These are phyloP conservation scores for Columba janthina DNA, from an alignment of 2,113 vertebrate genomes.

Conservation along the genomic window DNA sequence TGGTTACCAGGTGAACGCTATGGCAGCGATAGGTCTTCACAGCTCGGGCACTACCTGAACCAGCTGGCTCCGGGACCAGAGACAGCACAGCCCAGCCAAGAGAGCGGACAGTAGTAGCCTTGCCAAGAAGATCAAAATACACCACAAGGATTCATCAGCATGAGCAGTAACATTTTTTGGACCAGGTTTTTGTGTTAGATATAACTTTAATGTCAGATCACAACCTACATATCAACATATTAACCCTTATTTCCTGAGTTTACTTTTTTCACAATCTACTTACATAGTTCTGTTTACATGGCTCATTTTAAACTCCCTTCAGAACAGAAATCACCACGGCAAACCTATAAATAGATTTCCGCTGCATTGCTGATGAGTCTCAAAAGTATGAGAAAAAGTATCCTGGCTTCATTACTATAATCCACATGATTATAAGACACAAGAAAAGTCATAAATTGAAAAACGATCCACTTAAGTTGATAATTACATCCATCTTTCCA, in stretches of 20 bases:
- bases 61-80: not conserved
- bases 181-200: not conserved
- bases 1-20: not conserved
- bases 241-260: not conserved
- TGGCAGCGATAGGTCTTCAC: fast-evolving
- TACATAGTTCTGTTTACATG: not conserved
- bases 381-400: slow-evolving; percentile 49
- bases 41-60: not conserved
- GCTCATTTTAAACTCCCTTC: not conserved
- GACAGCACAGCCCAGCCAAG: not conserved
- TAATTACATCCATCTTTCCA: not conserved
- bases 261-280: not conserved
- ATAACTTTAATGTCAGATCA: not conserved
- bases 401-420: not conserved
- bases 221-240: not conserved
- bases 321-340: slow-evolving; percentile 11
- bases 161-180: not conserved
- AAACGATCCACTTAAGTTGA: not conserved
- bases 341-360: slow-evolving; percentile 60
- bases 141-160: not conserved
- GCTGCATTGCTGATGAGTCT: not conserved
- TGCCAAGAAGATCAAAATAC: not conserved
- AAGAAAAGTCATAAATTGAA: not conserved
- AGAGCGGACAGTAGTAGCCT: fast-evolving
- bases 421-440: not conserved